These are phyloP conservation scores for Falcaria lacertinaria DNA, from an alignment of 2,888 invertebrate species.

Conservation along the genomic window DNA sequence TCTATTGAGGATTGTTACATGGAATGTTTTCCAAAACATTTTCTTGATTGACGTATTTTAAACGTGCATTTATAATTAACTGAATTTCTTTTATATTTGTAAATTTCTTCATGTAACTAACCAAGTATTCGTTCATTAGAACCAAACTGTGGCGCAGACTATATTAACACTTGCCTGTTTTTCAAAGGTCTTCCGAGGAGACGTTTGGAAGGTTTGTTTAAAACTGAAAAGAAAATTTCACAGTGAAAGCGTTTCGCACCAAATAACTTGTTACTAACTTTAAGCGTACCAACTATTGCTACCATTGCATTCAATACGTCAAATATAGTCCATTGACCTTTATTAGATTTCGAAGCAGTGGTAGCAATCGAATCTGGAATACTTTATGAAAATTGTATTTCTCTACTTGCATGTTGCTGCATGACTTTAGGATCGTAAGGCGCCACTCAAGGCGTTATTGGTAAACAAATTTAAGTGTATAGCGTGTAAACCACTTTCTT, in stretches of 20 bases:
- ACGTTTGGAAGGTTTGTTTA: constrained; percentile 83
- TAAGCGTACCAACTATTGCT: constrained; percentile 48
- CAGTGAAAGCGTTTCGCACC: constrained; percentile 66
- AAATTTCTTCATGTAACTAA: constrained; percentile 33
- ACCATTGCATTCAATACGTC: constrained; percentile 39
- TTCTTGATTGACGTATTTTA: constrained; percentile 5
- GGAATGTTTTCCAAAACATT: background rate
- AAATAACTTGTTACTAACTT: constrained; percentile 51
- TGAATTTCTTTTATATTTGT: no score
- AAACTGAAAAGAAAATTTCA: constrained; percentile 64
- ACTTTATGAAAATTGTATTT: constrained; percentile 56
- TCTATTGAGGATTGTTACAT: background rate
- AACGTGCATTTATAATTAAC: constrained; percentile 17
- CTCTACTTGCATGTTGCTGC: constrained; percentile 77
- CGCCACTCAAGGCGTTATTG: constrained; percentile 72
- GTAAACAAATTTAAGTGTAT: constrained; percentile 67
- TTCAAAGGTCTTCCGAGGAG: constrained; percentile 83
- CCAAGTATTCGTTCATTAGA: constrained; percentile 46
- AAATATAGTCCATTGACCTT: constrained; percentile 13
- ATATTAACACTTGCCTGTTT: constrained; percentile 71
- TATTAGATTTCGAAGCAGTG: constrained; percentile 33
- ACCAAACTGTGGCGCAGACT: constrained; percentile 64
- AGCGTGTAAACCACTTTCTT: constrained; percentile 73
- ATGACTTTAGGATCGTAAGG: constrained; percentile 75
- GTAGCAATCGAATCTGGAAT: constrained; percentile 49